These are phyloP conservation scores for Chironomus tentans DNA, from an alignment of 2,888 invertebrate species.

Conservation along the genomic window DNA sequence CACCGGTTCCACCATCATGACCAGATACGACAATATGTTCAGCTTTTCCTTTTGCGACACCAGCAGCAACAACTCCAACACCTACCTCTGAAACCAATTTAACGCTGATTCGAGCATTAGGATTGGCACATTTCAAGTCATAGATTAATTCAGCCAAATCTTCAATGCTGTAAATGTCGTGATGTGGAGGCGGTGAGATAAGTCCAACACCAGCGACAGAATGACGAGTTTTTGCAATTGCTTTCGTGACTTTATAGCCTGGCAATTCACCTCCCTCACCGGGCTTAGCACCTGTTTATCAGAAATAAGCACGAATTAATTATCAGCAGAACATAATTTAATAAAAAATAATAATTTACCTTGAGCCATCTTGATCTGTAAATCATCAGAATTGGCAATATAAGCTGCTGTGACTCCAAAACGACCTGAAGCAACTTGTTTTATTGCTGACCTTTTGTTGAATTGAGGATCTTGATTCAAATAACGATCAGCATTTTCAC, in stretches of 20 bases:
- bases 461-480: slow-evolving; percentile 67
- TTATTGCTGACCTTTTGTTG: slow-evolving; percentile 88
- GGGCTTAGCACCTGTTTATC: slow-evolving; percentile 80
- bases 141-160: slow-evolving; percentile 97
- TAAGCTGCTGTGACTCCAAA: slow-evolving; percentile 98
- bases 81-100: slow-evolving; percentile 98
- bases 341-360: slow-evolving; percentile 36
- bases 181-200: slow-evolving; percentile 98
- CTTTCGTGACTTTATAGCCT: slow-evolving; percentile 74
- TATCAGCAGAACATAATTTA: too few species aligned
- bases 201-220: slow-evolving; percentile 95
- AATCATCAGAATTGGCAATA: slow-evolving; percentile 92
- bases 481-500: slow-evolving; percentile 73
- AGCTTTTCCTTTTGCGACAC: slow-evolving; percentile 97
- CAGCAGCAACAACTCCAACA: slow-evolving; percentile 97
- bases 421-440: slow-evolving; percentile 96
- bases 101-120: slow-evolving; percentile 87
- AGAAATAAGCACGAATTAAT: too few species aligned
- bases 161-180: slow-evolving; percentile 99
- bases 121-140: slow-evolving; percentile 96
- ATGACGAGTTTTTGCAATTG: slow-evolving; percentile 90
- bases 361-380: slow-evolving; percentile 99
- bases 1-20: slow-evolving; percentile 98
- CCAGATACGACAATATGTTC: slow-evolving; percentile 98
- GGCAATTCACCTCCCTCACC: neutral